Conservation (phyloP, 2,113 vertebrate genomes). For the Gopherus evgoodei region DNA sequence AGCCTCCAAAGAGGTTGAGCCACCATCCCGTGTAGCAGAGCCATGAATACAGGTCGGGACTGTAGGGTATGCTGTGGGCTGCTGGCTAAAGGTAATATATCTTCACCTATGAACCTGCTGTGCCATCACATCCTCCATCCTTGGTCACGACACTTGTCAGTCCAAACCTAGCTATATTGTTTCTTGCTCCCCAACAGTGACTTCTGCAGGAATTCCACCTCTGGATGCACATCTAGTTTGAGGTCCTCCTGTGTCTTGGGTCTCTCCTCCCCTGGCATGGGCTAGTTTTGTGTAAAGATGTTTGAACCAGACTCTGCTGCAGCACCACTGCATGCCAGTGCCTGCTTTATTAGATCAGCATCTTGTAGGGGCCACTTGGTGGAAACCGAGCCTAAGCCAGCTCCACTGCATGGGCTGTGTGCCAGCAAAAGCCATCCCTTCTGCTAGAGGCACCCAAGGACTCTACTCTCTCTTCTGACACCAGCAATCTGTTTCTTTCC, state of each 20-base stretch:
- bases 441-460: accelerated
- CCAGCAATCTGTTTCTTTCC: accelerated
- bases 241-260: no score
- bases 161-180: neutral
- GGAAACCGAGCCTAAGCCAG: neutral
- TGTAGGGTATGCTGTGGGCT: neutral
- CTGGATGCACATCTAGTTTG: no score
- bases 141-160: neutral
- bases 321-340: neutral
- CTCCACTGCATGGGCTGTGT: neutral
- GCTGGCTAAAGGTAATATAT: neutral
- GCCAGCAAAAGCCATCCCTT: neutral
- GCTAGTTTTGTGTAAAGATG: no score
- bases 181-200: neutral
- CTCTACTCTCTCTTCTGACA: accelerated
- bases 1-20: neutral
- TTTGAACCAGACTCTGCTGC: neutral
- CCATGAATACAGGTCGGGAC: neutral
- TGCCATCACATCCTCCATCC: neutral
- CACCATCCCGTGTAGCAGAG: accelerated
- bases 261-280: no score
- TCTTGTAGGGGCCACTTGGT: no score
- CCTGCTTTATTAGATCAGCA: neutral
- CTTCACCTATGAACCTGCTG: neutral
- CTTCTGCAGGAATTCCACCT: no score